Evolutionary conservation across 2,113 vertebrate genomes (phyloP).

Genomic region (Lontra canadensis): DNA sequence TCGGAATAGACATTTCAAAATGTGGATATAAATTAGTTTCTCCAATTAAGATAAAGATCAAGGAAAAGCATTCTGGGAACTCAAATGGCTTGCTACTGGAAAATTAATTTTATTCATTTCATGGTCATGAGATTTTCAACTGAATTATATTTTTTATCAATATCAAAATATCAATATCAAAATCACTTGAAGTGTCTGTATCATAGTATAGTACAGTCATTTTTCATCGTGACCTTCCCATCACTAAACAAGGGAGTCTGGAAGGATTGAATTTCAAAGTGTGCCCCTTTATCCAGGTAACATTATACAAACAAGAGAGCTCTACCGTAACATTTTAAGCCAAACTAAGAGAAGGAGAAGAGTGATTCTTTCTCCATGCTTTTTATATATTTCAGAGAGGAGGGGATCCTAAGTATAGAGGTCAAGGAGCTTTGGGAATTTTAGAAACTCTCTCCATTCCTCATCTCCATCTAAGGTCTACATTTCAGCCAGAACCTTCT

Average conservation of each 20-base stretch:
- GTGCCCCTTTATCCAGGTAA: not conserved
- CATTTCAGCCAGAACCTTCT: not conserved
- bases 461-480: not conserved
- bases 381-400: not conserved
- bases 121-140: conserved; percentile 39
- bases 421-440: not conserved
- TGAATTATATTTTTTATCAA: conserved; percentile 53
- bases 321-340: not conserved
- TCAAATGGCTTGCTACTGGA: conserved; percentile 42
- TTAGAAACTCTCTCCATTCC: not conserved
- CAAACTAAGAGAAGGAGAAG: not conserved
- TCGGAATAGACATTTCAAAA: conserved; percentile 40
- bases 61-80: conserved; percentile 62
- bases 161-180: conserved; percentile 62
- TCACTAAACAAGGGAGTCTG: not conserved
- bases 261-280: not conserved
- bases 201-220: not conserved
- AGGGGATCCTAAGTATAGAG: not conserved
- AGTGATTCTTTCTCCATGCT: not conserved
- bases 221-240: conserved; percentile 37
- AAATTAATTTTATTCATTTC: conserved; percentile 61
- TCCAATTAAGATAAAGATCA: conserved; percentile 59
- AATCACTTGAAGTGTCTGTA: conserved; percentile 37
- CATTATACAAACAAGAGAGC: not conserved
- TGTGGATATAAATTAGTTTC: conserved; percentile 31